These are phyloP conservation scores for Phyllotis vaccarum DNA, from an alignment of 2,797 vertebrate species.

Conservation along the genomic window DNA sequence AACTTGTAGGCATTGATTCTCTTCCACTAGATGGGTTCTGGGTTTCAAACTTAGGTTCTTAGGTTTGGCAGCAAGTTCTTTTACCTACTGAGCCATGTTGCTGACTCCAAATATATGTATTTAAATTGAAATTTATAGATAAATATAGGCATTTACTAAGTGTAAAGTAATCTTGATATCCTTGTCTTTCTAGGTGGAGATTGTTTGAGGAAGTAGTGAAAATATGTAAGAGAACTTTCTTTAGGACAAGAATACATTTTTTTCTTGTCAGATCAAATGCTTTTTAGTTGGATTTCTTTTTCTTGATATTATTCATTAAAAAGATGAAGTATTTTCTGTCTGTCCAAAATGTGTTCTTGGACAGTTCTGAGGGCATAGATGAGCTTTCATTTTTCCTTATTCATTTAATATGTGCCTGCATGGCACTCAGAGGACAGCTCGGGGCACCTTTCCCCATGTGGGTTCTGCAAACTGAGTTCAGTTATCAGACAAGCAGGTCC, in stretches of 20 bases:
- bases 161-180: too few species aligned
- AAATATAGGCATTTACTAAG: background rate
- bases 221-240: background rate
- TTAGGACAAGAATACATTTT: background rate
- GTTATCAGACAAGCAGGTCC: background rate
- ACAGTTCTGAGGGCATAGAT: background rate
- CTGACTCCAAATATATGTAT: background rate
- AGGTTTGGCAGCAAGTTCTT: background rate
- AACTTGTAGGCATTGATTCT: background rate
- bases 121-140: background rate
- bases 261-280: background rate
- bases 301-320: background rate
- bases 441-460: background rate
- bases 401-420: background rate
- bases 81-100: background rate
- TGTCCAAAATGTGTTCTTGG: background rate
- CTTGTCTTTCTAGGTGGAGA: background rate
- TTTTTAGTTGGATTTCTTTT: background rate
- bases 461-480: background rate
- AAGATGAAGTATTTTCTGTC: background rate
- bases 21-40: background rate
- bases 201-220: conserved; percentile 20
- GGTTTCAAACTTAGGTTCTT: background rate
- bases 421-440: background rate
- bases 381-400: background rate